These are phyloP conservation scores for Listronotus bonariensis DNA, from an alignment of 1,140 invertebrate genomes.

Conservation along the genomic window DNA sequence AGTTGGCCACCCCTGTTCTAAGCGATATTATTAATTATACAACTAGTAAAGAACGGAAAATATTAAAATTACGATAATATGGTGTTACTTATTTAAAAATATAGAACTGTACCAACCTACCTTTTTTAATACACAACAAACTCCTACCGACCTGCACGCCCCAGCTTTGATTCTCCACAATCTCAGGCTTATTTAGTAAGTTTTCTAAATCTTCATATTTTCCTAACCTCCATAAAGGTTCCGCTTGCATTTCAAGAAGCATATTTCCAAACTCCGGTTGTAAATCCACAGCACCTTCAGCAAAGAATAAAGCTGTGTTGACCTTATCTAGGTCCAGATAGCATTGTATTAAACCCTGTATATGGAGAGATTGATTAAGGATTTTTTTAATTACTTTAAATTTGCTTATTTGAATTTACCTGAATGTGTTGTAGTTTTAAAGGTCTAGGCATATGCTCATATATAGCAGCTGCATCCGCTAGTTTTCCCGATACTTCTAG, in stretches of 20 bases:
- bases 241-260: conserved; percentile 71
- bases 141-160: conserved; percentile 66
- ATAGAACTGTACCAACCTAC: conserved; percentile 9
- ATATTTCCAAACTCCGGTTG: conserved; percentile 57
- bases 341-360: conserved; percentile 70
- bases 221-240: conserved; percentile 86
- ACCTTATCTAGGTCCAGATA: conserved; percentile 77
- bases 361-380: too few species aligned
- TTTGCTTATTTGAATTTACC: conserved; percentile 40
- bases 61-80: too few species aligned
- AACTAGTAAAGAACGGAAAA: too few species aligned
- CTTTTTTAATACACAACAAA: conserved; percentile 61
- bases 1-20: too few species aligned
- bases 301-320: conserved; percentile 72
- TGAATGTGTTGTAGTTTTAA: conserved; percentile 62
- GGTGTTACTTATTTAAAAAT: too few species aligned
- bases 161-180: conserved; percentile 60
- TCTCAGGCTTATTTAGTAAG: conserved; percentile 60
- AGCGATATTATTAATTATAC: too few species aligned
- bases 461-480: conserved; percentile 76
- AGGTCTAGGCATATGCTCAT: conserved; percentile 70
- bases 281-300: conserved; percentile 61
- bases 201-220: conserved; percentile 79
- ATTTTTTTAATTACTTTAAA: too few species aligned
- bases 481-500: conserved; percentile 75